Conservation (phyloP, 2,113 vertebrate species). For the Pomatostomus ruficeps region DNA sequence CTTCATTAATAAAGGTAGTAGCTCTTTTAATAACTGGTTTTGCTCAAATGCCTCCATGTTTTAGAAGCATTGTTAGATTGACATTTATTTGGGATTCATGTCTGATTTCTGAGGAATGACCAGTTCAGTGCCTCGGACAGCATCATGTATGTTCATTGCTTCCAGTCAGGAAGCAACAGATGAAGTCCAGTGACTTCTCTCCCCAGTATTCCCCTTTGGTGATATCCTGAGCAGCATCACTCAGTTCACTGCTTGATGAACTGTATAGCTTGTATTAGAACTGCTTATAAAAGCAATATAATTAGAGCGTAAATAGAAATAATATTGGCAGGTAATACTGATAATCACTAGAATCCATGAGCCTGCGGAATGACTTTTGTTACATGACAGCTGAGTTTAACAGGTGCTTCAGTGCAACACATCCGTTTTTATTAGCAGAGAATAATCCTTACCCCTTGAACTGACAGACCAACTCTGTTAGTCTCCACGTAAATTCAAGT, state of each 20-base stretch:
- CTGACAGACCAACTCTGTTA: slow-evolving; percentile 25
- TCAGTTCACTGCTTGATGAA: background rate
- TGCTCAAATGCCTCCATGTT: background rate
- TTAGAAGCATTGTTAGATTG: background rate
- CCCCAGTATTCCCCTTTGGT: background rate
- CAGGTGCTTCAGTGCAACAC: background rate
- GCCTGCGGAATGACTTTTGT: background rate
- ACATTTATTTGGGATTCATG: background rate
- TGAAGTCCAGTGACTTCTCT: background rate
- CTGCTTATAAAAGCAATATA: background rate
- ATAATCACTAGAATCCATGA: background rate
- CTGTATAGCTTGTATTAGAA: background rate
- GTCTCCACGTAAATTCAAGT: slow-evolving; percentile 26
- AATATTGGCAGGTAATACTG: background rate
- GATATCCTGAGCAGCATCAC: background rate
- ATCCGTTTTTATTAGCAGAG: background rate
- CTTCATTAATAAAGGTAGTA: background rate
- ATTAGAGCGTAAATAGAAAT: background rate
- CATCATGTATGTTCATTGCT: background rate
- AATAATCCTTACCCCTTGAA: slow-evolving; percentile 9
- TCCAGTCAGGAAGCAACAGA: background rate
- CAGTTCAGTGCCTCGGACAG: background rate
- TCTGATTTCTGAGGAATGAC: background rate
- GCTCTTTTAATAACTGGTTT: background rate
- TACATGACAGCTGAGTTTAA: background rate